Conservation (phyloP, 2,113 vertebrate species). For the Acanthochromis polyacanthus region DNA sequence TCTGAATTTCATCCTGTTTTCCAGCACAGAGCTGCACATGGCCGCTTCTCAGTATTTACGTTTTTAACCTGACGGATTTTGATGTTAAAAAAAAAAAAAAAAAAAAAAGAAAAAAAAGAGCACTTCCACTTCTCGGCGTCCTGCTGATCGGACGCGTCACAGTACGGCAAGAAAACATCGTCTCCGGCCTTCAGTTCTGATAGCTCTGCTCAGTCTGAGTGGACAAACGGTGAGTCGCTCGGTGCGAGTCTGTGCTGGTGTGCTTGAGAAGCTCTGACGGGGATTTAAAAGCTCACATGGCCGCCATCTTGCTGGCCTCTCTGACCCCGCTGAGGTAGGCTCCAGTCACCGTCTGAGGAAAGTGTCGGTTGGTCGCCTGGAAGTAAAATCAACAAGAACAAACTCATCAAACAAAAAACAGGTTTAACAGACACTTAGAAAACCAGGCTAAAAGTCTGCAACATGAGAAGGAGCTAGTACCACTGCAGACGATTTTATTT, state of each 20-base stretch:
- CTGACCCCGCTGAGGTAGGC: slow-evolving; percentile 97
- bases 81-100: too few species aligned
- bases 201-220: background rate
- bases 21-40: slow-evolving; percentile 15
- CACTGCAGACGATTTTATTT: too few species aligned
- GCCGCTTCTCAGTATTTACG: slow-evolving; percentile 2
- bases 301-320: slow-evolving; percentile 98
- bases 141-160: slow-evolving; percentile 24
- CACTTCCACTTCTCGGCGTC: background rate
- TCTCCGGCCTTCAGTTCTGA: slow-evolving; percentile 25
- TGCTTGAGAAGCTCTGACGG: slow-evolving; percentile 7
- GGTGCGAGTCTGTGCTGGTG: slow-evolving; percentile 68
- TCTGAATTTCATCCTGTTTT: slow-evolving; percentile 18
- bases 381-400: background rate
- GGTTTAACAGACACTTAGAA: too few species aligned
- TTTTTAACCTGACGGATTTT: slow-evolving; percentile 5
- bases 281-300: slow-evolving; percentile 82
- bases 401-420: background rate
- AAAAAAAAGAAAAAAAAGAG: slow-evolving; percentile 61
- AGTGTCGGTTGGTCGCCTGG: slow-evolving; percentile 97
- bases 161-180: slow-evolving; percentile 16
- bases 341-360: slow-evolving; percentile 97
- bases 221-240: slow-evolving; percentile 20
- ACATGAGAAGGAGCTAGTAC: too few species aligned
- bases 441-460: too few species aligned